Conservation (phyloP, 1,140 invertebrate species). For the Sinella curviseta region DNA sequence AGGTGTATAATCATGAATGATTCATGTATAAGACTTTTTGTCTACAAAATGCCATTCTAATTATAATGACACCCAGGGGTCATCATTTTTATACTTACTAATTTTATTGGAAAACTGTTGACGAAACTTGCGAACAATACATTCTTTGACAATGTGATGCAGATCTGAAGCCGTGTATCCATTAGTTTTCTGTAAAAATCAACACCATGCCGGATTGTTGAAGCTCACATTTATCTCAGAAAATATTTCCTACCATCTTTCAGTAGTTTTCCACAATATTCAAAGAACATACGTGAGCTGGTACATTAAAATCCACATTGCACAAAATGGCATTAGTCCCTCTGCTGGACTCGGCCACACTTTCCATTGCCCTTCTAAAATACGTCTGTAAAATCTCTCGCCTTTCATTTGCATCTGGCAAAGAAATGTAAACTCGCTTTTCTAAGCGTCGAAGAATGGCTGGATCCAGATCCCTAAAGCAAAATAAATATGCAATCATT, state of each 20-base stretch:
- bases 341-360: constrained; percentile 52
- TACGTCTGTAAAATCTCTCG: constrained; percentile 66
- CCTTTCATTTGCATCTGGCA: constrained; percentile 69
- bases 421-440: constrained; percentile 77
- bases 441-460: constrained; percentile 85
- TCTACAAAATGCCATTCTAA: too few relatives aligned
- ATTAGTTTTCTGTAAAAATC: constrained; percentile 62
- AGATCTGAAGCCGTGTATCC: constrained; percentile 87
- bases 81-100: constrained; percentile 9
- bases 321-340: constrained; percentile 53
- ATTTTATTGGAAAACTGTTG: neutral
- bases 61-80: too few relatives aligned
- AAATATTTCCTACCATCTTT: too few relatives aligned
- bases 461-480: constrained; percentile 77
- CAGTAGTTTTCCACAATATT: too few relatives aligned
- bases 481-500: constrained; percentile 9
- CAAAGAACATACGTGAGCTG: constrained; percentile 60
- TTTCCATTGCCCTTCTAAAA: constrained; percentile 58
- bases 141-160: constrained; percentile 84
- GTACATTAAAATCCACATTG: constrained; percentile 59
- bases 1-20: too few relatives aligned
- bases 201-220: neutral
- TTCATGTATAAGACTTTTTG: too few relatives aligned
- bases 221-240: neutral
- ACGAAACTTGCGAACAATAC: constrained; percentile 54